These are phyloP conservation scores for Herpetotheres cachinnans DNA, from an alignment of 2,113 vertebrate species.

Conservation along the genomic window DNA sequence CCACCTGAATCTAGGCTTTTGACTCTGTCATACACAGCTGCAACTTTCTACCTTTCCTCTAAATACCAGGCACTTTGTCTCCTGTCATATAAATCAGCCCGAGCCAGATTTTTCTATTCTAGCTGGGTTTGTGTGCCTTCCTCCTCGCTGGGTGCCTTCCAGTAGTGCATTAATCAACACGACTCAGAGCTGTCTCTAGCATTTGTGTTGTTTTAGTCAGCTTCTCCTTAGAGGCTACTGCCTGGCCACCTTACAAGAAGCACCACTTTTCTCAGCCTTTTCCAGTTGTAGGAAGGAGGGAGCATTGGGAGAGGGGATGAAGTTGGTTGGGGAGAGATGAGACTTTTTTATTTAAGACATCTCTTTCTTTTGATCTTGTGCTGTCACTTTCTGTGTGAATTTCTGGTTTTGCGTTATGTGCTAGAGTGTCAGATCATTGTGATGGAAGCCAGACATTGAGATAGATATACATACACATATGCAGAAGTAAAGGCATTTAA, in stretches of 20 bases:
- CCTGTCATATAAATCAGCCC: conserved; percentile 44
- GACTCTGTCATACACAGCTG: conserved; percentile 12
- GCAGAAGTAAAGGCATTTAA: conserved; percentile 28
- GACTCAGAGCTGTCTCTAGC: background rate
- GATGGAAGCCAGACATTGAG: background rate
- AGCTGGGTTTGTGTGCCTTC: conserved; percentile 53
- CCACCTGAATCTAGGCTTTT: conserved; percentile 21
- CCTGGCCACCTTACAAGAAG: background rate
- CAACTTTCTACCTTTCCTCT: conserved; percentile 41
- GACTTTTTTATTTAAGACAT: background rate
- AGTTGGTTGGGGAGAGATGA: background rate
- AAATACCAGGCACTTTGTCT: conserved; percentile 55
- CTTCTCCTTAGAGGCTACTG: background rate
- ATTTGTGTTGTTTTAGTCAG: conserved; percentile 29
- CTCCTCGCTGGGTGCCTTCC: conserved; percentile 38
- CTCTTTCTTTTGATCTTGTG: background rate
- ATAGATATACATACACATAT: background rate
- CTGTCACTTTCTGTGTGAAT: background rate
- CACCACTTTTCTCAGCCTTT: background rate
- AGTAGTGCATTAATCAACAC: conserved; percentile 56
- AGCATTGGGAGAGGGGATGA: background rate
- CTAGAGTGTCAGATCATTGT: background rate
- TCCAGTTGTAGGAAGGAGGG: background rate
- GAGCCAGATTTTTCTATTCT: conserved; percentile 53
- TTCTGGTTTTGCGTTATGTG: background rate